Evolutionary conservation across 2,888 invertebrate species (phyloP).

Genomic region (Yponomeuta plumbellus): DNA sequence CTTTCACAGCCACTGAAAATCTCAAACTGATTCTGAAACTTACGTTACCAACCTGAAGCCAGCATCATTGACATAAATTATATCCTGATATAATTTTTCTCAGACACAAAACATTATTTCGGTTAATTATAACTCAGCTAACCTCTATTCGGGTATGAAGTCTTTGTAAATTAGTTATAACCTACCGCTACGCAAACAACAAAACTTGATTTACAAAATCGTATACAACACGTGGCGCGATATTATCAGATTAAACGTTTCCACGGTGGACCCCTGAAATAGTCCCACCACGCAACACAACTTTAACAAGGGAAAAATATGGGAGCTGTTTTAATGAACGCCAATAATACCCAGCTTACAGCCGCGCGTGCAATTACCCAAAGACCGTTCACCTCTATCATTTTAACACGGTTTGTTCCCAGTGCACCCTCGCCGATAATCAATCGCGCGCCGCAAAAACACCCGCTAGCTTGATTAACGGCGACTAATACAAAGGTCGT

Average conservation of each 20-base stretch:
- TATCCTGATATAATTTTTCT: no score
- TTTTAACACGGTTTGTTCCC: conserved; percentile 39
- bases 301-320: conserved; percentile 45
- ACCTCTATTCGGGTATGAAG: conserved; percentile 8
- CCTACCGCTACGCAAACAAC: conserved; percentile 28
- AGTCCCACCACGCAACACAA: conserved; percentile 39
- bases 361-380: conserved; percentile 43
- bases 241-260: conserved; percentile 46
- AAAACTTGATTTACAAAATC: conserved; percentile 40
- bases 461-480: conserved; percentile 38
- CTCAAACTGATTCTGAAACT: no score
- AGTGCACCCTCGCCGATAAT: conserved; percentile 34
- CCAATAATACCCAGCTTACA: conserved; percentile 57
- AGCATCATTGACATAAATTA: no score
- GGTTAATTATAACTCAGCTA: conserved; percentile 7
- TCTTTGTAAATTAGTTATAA: conserved; percentile 9
- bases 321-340: conserved; percentile 49
- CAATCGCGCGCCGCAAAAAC: conserved; percentile 20
- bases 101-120: neutral
- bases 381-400: conserved; percentile 50
- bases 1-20: no score
- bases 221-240: conserved; percentile 35
- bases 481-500: conserved; percentile 39
- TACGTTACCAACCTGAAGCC: no score
- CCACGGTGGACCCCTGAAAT: conserved; percentile 34